These are phyloP conservation scores for Biston betularia DNA, from an alignment of 2,888 invertebrate genomes.

Conservation along the genomic window DNA sequence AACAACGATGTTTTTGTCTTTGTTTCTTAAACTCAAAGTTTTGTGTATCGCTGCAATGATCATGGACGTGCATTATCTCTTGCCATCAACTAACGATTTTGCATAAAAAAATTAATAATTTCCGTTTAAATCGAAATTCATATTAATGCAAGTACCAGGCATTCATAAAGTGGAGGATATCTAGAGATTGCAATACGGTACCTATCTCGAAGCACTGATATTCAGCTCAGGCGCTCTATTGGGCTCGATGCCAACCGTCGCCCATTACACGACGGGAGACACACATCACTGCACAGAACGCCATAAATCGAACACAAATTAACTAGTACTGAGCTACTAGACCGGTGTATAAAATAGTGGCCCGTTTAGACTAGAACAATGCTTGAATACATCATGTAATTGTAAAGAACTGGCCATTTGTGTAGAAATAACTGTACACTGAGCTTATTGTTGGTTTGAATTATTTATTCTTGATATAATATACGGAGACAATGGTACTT, in stretches of 20 bases:
- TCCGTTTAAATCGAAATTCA: background rate
- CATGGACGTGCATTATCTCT: too few relatives aligned
- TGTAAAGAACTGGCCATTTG: too few relatives aligned
- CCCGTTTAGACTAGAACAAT: background rate
- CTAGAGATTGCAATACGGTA: slow-evolving; percentile 29
- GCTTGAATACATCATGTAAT: too few relatives aligned
- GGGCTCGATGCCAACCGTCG: slow-evolving; percentile 42
- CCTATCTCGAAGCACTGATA: slow-evolving; percentile 36
- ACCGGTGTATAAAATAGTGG: background rate
- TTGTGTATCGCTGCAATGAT: too few relatives aligned
- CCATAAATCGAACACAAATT: slow-evolving; percentile 27
- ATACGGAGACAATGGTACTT: too few relatives aligned
- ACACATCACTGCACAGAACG: slow-evolving; percentile 33
- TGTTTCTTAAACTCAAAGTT: too few relatives aligned
- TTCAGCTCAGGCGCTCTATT: slow-evolving; percentile 42
- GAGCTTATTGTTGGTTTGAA: too few relatives aligned
- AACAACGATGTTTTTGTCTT: too few relatives aligned
- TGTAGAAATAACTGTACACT: too few relatives aligned
- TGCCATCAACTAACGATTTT: background rate
- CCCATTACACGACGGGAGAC: slow-evolving; percentile 36
- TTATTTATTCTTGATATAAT: too few relatives aligned
- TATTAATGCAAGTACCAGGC: slow-evolving; percentile 27
- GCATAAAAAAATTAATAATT: background rate
- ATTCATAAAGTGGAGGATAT: slow-evolving; percentile 43
- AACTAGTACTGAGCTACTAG: background rate